A percentile compares a stretch with the other conserved stretches of the same genome.
phyloP scores from a whole-genome alignment of 2,888 invertebrate genomes.

The Synanthedon myopaeformis region DNA sequence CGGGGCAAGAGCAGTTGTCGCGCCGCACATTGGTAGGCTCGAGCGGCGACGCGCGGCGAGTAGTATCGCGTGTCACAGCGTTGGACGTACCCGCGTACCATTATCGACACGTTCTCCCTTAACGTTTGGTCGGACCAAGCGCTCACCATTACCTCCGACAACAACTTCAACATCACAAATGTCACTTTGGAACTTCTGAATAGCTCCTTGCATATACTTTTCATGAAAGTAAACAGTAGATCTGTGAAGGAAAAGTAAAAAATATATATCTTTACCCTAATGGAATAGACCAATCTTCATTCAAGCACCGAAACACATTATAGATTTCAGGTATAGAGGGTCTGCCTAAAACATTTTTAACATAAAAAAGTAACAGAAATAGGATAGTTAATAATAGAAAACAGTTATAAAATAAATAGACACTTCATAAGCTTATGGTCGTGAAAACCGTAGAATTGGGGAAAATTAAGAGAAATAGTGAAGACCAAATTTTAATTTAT shows the following conservation, averaged over 20 bases:
- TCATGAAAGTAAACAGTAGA: conserved; percentile 41
- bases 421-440: too few species aligned
- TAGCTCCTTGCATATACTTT: conserved; percentile 44
- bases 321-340: too few species aligned
- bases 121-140: conserved; percentile 36
- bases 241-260: conserved; percentile 25
- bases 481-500: too few species aligned
- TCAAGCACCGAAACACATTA: too few species aligned
- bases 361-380: too few species aligned
- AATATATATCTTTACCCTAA: too few species aligned
- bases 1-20: conserved; percentile 35
- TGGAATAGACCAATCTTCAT: too few species aligned
- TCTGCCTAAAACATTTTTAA: too few species aligned
- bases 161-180: conserved; percentile 31
- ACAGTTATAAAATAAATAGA: too few species aligned
- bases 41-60: conserved; percentile 43
- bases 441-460: too few species aligned
- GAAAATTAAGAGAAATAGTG: too few species aligned
- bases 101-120: conserved; percentile 52
- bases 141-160: conserved; percentile 36
- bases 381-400: too few species aligned
- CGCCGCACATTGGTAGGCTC: conserved; percentile 50
- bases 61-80: conserved; percentile 45
- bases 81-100: conserved; percentile 49
- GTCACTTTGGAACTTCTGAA: conserved; percentile 46